Evolutionary conservation across 1,140 invertebrate species (phyloP), one percentile per base, ranked within the genome.

Genomic region (Pentalonia nigronervosa): DNA sequence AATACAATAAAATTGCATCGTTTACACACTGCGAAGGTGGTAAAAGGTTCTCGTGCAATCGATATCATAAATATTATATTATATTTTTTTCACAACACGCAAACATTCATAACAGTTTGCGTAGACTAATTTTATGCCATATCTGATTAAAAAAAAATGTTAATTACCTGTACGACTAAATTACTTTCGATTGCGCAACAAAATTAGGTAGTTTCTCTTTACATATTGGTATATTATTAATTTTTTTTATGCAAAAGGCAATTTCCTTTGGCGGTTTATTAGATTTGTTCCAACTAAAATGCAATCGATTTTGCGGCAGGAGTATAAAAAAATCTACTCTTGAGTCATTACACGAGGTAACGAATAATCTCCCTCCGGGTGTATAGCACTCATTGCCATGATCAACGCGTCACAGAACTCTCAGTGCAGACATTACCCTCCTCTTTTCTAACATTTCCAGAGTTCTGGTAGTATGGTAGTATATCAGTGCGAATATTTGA

Each of bases 1-100:
- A 67, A 90, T 91, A 91, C 76, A 91, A 84, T 86, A 86, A 83
- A 91, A 81, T 92, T 92, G 90, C 67, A 92, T 83, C 67, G 90
- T 92, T 50, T 92, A 76, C 90, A 50, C 90, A 50, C 90, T 36
- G 67, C 47, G 36, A 50, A 92, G 90, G 90, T 83, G 90, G 90
- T 83, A 93, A 93, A 86, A 86, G 34, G 36, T 84, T 25, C 48
- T 41, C 81, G 91, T 30, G 47, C 67, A 50, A 93, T 93, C 91
- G 76, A 53, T 93, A 93, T 53, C 67, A 48, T 83, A 45, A 45
- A 67, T 67, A 83, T 41, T 41, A 81, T 50, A 56, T 89, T 53
- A 56, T 45, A 45, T 67, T 45, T 41, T 91, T 47, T 81, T 48
- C 50, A 92, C 90, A 92, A 92, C 90, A 92, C 90, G 90, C 76